phyloP scores from a whole-genome alignment of 1,140 invertebrate species.

The Melanaphis sacchari region DNA sequence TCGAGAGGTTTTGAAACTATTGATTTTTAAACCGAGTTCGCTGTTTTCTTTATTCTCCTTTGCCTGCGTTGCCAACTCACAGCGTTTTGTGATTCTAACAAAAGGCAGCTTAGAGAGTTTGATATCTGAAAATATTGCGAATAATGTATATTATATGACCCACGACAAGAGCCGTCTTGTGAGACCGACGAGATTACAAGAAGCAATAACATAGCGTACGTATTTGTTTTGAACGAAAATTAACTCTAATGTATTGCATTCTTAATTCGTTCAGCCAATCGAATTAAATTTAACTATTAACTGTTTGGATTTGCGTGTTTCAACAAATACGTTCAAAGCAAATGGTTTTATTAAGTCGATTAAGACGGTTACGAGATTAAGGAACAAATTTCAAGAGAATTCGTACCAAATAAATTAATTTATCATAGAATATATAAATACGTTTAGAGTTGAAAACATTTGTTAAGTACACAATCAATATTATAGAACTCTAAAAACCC shows the following conservation, averaged over 20 bases:
- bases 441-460: neutral
- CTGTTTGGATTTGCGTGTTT: neutral
- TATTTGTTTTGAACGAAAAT: neutral
- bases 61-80: too few relatives aligned
- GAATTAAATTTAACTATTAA: constrained; percentile 1
- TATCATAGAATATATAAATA: neutral
- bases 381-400: neutral
- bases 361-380: neutral
- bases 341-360: neutral
- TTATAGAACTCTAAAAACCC: neutral
- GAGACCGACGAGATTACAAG: neutral
- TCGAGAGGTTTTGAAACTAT: neutral
- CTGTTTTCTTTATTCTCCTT: neutral
- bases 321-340: neutral
- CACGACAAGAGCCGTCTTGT: neutral
- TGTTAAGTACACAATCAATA: neutral
- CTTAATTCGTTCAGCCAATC: neutral
- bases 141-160: neutral
- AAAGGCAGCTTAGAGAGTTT: neutral
- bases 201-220: neutral
- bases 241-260: neutral
- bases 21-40: neutral
- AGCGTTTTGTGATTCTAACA: neutral
- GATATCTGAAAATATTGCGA: constrained; percentile 13
- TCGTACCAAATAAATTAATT: neutral